Percentiles rank a stretch among this genome's conserved stretches.
phyloP scores from a whole-genome alignment of 2,888 invertebrate species.

The Pyrocoelia pectoralis region DNA sequence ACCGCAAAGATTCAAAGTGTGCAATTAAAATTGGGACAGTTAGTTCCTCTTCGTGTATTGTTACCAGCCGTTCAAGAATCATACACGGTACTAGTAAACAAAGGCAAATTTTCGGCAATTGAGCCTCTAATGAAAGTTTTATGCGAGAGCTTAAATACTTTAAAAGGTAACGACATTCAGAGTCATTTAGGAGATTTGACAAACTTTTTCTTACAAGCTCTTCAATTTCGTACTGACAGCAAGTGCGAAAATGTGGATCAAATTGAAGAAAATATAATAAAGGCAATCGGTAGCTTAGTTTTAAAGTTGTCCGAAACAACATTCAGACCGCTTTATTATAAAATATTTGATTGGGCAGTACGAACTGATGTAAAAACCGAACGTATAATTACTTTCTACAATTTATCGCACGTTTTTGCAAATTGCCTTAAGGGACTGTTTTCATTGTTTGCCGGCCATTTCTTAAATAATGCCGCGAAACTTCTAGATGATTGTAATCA shows the following conservation, averaged over 20 bases:
- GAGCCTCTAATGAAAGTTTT: conserved; percentile 79
- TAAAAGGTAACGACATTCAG: conserved; percentile 69
- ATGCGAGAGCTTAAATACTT: conserved; percentile 73
- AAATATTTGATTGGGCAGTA: conserved; percentile 88
- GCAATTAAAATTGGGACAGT: conserved; percentile 71
- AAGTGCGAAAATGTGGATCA: conserved; percentile 60
- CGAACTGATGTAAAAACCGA: conserved; percentile 69
- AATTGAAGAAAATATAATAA: conserved; percentile 79
- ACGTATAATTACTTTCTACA: conserved; percentile 82
- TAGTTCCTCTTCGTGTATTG: conserved; percentile 77
- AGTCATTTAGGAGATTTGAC: conserved; percentile 74
- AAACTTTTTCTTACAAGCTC: conserved; percentile 75
- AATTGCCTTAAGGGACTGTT: conserved; percentile 86
- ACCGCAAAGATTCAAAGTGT: conserved; percentile 68
- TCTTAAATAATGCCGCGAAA: conserved; percentile 81
- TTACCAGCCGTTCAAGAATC: conserved; percentile 76
- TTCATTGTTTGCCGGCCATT: conserved; percentile 87
- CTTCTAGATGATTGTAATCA: conserved; percentile 75
- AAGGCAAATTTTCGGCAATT: conserved; percentile 68
- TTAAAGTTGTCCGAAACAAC: conserved; percentile 88
- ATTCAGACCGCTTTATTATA: conserved; percentile 88
- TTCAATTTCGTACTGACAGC: conserved; percentile 72
- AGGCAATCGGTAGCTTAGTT: conserved; percentile 80
- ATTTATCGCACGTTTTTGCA: conserved; percentile 80
- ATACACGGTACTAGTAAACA: conserved; percentile 68